Conservation (phyloP, 2,113 vertebrate species). For the Aleadryas rufinucha region DNA sequence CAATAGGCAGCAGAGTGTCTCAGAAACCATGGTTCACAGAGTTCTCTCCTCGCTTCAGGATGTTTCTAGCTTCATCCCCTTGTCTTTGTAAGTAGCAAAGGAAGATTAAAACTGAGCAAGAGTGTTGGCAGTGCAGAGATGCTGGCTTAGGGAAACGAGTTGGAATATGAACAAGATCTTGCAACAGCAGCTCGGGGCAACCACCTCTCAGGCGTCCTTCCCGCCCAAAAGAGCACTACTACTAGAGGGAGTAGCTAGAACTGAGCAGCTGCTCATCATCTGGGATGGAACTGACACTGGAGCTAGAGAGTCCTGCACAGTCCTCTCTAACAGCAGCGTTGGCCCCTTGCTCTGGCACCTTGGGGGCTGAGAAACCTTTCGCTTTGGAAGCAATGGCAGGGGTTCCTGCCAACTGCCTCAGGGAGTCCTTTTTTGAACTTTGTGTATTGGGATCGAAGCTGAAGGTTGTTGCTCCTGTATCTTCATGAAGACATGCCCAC, state of each 20-base stretch:
- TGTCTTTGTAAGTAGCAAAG: neutral
- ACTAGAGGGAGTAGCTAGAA: neutral
- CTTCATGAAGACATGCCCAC: neutral
- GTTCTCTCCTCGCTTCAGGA: neutral
- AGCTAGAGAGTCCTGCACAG: neutral
- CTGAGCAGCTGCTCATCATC: neutral
- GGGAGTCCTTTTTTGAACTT: neutral
- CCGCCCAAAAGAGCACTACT: accelerated
- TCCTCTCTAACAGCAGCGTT: accelerated
- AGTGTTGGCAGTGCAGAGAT: neutral
- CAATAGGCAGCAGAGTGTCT: neutral
- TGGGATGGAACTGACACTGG: neutral
- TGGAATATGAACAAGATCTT: neutral
- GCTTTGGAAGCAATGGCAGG: neutral
- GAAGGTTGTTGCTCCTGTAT: neutral
- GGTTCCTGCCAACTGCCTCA: neutral
- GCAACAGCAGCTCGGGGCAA: accelerated
- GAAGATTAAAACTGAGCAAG: neutral
- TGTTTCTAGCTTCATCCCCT: neutral
- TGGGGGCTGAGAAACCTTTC: accelerated
- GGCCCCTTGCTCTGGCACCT: neutral
- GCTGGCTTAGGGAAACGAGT: neutral
- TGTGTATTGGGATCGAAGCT: accelerated
- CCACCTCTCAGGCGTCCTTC: neutral
- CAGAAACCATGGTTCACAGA: neutral